Conservation (phyloP, 37 sponge, comb jelly and placozoan species). For the Crambe crambe region DNA sequence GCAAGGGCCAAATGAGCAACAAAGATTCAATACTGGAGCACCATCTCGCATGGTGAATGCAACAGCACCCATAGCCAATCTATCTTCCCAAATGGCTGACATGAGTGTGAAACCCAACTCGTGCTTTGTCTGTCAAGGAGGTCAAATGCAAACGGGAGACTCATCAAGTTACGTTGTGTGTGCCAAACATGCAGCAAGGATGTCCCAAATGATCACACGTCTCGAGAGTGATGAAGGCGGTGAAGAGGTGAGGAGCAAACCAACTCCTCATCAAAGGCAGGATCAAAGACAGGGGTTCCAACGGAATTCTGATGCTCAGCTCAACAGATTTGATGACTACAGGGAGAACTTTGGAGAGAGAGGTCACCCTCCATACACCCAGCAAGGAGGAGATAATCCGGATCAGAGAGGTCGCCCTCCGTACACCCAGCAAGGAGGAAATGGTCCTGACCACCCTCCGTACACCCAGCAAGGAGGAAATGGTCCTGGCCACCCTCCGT, state of each 20-base stretch:
- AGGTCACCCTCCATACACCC: too few species aligned
- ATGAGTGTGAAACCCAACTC: not conserved
- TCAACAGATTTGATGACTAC: not conserved
- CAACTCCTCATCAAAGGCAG: not conserved
- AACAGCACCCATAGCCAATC: not conserved
- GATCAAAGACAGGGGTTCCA: not conserved
- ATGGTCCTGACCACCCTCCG: too few species aligned
- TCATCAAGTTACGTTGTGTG: not conserved
- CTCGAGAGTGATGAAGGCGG: not conserved
- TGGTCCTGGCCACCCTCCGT: too few species aligned
- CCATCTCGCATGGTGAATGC: not conserved
- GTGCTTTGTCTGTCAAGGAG: not conserved
- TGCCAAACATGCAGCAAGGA: not conserved
- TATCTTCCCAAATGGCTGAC: not conserved
- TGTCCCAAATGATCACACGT: not conserved
- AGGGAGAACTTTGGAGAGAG: too few species aligned
- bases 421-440: too few species aligned
- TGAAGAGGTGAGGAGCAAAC: not conserved
- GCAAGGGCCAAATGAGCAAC: too few species aligned
- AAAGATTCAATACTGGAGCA: too few species aligned
- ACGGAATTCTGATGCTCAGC: too few species aligned
- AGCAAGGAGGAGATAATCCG: too few species aligned
- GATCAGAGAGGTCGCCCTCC: too few species aligned
- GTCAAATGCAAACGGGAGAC: not conserved
- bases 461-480: too few species aligned